Conservation (phyloP, 2,888 invertebrate species). For the Oscheius sp. region DNA sequence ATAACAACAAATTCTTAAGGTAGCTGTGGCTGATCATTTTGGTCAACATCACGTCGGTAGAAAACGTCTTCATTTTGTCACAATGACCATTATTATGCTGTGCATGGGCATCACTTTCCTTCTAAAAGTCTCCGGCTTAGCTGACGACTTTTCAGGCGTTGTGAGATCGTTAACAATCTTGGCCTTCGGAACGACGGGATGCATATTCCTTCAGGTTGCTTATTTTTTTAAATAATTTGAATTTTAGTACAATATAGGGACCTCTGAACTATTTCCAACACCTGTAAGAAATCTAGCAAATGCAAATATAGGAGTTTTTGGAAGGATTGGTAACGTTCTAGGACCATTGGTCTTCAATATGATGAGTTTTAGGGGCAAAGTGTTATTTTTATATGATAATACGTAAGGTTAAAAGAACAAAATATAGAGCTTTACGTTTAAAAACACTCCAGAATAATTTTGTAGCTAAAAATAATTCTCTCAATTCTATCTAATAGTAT, state of each 20-base stretch:
- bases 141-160: conserved; percentile 9
- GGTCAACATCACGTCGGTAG: conserved; percentile 46
- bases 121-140: conserved; percentile 23
- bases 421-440: neutral
- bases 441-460: too few relatives aligned
- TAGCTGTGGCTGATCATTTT: conserved; percentile 50
- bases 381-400: too few relatives aligned
- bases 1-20: conserved; percentile 26
- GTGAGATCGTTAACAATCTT: conserved; percentile 46
- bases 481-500: too few relatives aligned
- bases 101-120: conserved; percentile 50
- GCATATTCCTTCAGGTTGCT: conserved; percentile 45
- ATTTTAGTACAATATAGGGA: conserved; percentile 32
- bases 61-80: conserved; percentile 49
- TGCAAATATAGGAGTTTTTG: conserved; percentile 52
- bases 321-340: conserved; percentile 51
- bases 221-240: neutral
- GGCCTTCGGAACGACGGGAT: conserved; percentile 55
- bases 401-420: too few relatives aligned
- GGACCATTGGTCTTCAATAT: conserved; percentile 54
- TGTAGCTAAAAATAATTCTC: too few relatives aligned
- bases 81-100: conserved; percentile 46
- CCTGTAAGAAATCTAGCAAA: conserved; percentile 50
- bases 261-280: conserved; percentile 56
- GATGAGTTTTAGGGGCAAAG: conserved; percentile 29